Evolutionary conservation across 2,888 invertebrate species (phyloP).

Genomic region (Cosmia pyralina): DNA sequence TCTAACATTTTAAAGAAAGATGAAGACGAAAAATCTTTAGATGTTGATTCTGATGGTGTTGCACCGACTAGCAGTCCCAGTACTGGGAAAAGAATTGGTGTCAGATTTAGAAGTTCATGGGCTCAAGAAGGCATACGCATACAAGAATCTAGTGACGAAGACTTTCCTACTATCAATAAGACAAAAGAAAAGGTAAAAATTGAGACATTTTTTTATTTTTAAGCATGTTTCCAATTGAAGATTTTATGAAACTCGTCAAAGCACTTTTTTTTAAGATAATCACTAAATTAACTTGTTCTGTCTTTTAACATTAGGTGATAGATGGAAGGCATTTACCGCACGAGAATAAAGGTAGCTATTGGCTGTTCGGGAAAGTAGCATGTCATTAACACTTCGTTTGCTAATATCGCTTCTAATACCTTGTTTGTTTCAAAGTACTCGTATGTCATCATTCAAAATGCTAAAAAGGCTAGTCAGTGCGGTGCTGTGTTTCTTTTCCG

Average conservation of each 20-base stretch:
- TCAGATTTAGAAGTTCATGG: conserved; percentile 85
- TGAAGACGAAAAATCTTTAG: conserved; percentile 84
- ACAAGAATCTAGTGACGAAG: conserved; percentile 83
- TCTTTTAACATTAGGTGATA: conserved; percentile 81
- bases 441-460: not conserved
- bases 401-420: conserved; percentile 61
- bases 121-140: conserved; percentile 72
- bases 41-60: conserved; percentile 81
- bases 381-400: conserved; percentile 41
- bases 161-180: conserved; percentile 73
- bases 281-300: conserved; percentile 65
- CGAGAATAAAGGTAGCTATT: conserved; percentile 78
- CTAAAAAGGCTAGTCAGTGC: not conserved
- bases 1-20: conserved; percentile 77
- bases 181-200: conserved; percentile 82
- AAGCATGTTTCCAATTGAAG: conserved; percentile 46
- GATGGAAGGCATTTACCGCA: conserved; percentile 76
- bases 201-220: not conserved
- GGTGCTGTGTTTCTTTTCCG: not conserved
- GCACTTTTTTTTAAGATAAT: conserved; percentile 32
- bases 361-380: conserved; percentile 59
- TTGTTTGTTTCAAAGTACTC: conserved; percentile 10
- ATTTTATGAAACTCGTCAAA: conserved; percentile 35
- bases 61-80: conserved; percentile 78
- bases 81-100: conserved; percentile 80